phyloP scores from a whole-genome alignment of 2,797 vertebrate genomes.

The Anniella stebbinsi region DNA sequence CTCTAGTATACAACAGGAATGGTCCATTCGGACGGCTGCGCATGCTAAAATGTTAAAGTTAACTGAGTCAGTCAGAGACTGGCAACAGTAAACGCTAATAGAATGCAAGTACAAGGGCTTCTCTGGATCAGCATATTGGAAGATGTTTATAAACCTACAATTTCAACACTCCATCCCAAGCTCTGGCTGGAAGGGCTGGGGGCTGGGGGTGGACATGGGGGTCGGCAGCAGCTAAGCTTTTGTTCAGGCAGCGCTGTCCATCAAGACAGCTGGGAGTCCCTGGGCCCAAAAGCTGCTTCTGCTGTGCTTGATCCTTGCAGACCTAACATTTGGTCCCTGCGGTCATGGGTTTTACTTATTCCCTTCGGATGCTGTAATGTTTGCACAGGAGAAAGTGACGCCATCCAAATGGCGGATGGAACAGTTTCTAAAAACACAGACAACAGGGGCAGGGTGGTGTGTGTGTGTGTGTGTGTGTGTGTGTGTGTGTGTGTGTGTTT shows the following conservation, averaged over 20 bases:
- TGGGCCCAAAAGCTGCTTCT: conserved; percentile 26
- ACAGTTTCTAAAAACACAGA: conserved; percentile 67
- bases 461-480: no score
- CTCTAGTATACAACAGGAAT: neutral
- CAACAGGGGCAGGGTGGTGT: conserved; percentile 45
- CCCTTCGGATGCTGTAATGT: conserved; percentile 68
- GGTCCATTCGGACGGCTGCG: neutral
- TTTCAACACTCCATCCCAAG: neutral
- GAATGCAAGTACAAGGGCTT: neutral
- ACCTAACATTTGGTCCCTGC: conserved; percentile 57
- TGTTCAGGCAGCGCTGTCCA: neutral
- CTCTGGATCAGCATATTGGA: neutral
- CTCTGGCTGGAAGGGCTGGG: conserved; percentile 12
- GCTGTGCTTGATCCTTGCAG: conserved; percentile 58
- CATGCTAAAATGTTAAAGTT: no score
- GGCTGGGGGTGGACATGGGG: neutral
- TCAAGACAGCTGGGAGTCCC: conserved; percentile 3
- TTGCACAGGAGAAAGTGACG: conserved; percentile 67
- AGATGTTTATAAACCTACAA: neutral
- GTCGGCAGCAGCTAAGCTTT: neutral
- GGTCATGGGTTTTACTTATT: conserved; percentile 71
- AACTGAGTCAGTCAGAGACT: neutral
- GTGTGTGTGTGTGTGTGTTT: conserved; percentile 45
- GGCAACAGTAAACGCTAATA: neutral
- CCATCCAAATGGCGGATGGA: conserved; percentile 63